Base-by-base conservation (phyloP, 2,888 invertebrate genomes). In the Blomia tropicalis region DNA sequence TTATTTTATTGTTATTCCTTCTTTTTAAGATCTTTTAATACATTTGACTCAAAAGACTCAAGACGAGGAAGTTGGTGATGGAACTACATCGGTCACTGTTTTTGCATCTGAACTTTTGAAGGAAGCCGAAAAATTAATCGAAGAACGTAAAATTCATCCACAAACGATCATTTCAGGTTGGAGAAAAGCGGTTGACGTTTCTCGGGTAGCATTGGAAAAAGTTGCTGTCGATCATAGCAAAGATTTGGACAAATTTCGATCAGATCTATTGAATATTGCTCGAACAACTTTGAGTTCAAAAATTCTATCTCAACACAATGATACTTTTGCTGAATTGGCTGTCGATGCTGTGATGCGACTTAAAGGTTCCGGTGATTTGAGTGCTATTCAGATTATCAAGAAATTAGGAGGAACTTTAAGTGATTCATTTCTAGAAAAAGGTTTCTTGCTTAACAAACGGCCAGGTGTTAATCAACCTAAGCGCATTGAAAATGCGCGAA, bases 21-120 rank as follows among this genome's bases (percentile, higher is more conserved):
- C 22, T 43, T 51, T 3, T 60, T 59, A 29, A 4, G 19, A 2
- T 36, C n/a, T 53, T 51, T 5, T 60, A 22, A 36, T 58, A 43
- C 53, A 1, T 17, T 2, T 44, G 19, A 14, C 5, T n/a, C n/a
- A 23, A 17, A 30, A 65, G 63, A 65, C 63, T 2, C 98, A 98
- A 74, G 98, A 98, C 77, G 92, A 92, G 73, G 98, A 98, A 80
- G 96, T 98, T 64, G 98, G 98, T 51, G 98, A 99, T 80, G 98
- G 98, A 17, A 99, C 98, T n/a, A 99, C 98, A 43, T 96, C 96
- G 0, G 98, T 99, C 0, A 91, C 95, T 60, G 96, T 93, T 44
- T 76, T 84, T 77, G 96, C 96, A 68, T 83, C 93, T 59, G 96
- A 98, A 76, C 76, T 98, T 59, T 77, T 99, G 23, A 83, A 86